Percentiles rank a stretch among this genome's conserved stretches.
These are phyloP conservation scores for Drosophila lowei DNA, from an alignment of 1,140 invertebrate species.

Conservation along the genomic window DNA sequence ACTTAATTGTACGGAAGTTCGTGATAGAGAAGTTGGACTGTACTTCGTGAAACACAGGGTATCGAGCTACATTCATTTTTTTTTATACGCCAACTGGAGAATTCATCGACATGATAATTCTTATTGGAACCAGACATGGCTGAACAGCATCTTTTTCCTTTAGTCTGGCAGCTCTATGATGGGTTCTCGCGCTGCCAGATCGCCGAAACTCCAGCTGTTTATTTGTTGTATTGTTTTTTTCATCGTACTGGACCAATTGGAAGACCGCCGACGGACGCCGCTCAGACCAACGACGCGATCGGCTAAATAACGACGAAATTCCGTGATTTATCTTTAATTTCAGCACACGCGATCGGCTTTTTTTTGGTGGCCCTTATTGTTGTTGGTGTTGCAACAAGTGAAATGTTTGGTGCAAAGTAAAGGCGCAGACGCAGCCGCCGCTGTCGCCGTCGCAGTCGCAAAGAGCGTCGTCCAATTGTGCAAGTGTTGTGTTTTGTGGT, in stretches of 20 bases:
- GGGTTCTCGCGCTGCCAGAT: no score
- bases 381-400: constrained; percentile 4
- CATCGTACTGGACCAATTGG: constrained; percentile 57
- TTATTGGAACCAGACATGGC: no score
- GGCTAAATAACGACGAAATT: constrained; percentile 30
- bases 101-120: no score
- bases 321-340: constrained; percentile 1
- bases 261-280: constrained; percentile 3
- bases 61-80: no score
- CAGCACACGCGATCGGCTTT: constrained; percentile 19
- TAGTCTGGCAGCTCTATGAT: no score
- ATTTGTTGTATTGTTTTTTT: constrained; percentile 1
- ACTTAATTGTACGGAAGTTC: no score
- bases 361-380: constrained; percentile 24
- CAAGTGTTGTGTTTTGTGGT: constrained; percentile 52
- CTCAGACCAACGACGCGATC: constrained; percentile 28
- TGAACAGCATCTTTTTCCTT: no score
- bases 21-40: no score
- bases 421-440: constrained; percentile 65
- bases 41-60: no score
- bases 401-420: constrained; percentile 40
- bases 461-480: constrained; percentile 43
- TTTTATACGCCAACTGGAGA: no score
- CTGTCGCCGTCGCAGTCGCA: constrained; percentile 9
- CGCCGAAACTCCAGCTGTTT: constrained; percentile 26